Evolutionary conservation across 2,888 invertebrate genomes (phyloP).

Genomic region (Trissolcus japonicus): DNA sequence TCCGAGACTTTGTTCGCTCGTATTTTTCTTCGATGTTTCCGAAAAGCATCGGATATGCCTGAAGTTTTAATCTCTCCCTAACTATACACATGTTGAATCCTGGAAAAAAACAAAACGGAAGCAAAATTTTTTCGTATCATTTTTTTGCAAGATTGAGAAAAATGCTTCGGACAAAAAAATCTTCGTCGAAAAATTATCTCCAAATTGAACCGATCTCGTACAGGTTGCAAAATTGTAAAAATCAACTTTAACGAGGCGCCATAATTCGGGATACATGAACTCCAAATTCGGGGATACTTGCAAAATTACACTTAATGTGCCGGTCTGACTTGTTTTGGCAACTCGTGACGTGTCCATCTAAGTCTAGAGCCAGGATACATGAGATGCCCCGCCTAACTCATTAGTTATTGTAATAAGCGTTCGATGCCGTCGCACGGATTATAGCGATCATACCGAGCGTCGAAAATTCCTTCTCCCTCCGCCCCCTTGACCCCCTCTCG

Average conservation of each 20-base stretch:
- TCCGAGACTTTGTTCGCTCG: constrained; percentile 47
- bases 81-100: not conserved
- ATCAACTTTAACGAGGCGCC: constrained; percentile 13
- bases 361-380: constrained; percentile 62
- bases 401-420: constrained; percentile 62
- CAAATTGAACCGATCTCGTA: constrained; percentile 1
- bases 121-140: too few relatives aligned
- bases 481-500: constrained; percentile 4
- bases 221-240: constrained; percentile 6
- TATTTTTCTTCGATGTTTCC: constrained; percentile 15
- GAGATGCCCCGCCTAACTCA: constrained; percentile 64
- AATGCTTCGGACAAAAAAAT: too few relatives aligned
- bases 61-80: not conserved
- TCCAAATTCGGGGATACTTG: constrained; percentile 4
- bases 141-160: not conserved
- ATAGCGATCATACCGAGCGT: constrained; percentile 14
- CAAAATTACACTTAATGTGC: constrained; percentile 26
- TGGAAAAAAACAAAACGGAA: too few relatives aligned
- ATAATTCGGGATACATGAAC: not conserved
- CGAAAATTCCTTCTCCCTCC: constrained; percentile 22
- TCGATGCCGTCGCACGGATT: constrained; percentile 41
- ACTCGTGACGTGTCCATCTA: constrained; percentile 47
- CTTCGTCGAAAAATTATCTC: constrained; percentile 6
- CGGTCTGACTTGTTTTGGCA: constrained; percentile 20
- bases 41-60: too few relatives aligned